Percentiles rank a stretch among this genome's conserved stretches.
These are phyloP conservation scores for Caenorhabditis sp. DNA, from an alignment of 2,888 invertebrate genomes.

Conservation along the genomic window DNA sequence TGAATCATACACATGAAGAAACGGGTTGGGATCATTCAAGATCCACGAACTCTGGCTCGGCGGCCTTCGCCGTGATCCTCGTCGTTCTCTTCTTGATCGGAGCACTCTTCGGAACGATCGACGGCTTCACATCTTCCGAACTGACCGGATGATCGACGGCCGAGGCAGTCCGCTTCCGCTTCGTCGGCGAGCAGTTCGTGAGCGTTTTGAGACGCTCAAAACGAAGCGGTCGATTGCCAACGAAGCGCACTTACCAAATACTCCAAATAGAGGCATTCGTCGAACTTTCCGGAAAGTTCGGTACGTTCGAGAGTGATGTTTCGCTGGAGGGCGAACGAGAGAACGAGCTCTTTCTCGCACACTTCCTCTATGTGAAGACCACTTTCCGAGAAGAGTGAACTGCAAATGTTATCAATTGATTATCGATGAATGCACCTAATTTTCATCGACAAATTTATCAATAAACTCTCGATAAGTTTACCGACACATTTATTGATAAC, in stretches of 20 bases:
- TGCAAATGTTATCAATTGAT: not conserved
- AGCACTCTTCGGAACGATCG: constrained; percentile 12
- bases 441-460: too few species aligned
- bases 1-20: constrained; percentile 15
- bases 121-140: constrained; percentile 27
- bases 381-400: constrained; percentile 54
- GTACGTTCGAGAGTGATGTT: constrained; percentile 50
- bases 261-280: constrained; percentile 49
- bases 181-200: constrained; percentile 33
- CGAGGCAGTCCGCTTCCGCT: constrained; percentile 46
- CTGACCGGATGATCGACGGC: constrained; percentile 20
- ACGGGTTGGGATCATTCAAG: not conserved
- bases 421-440: not conserved
- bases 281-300: constrained; percentile 45
- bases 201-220: constrained; percentile 52
- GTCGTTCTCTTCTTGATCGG: constrained; percentile 44
- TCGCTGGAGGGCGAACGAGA: constrained; percentile 53
- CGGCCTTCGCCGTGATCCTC: constrained; percentile 31
- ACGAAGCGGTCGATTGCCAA: too few species aligned
- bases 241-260: constrained; percentile 48
- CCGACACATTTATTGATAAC: too few species aligned
- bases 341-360: constrained; percentile 51
- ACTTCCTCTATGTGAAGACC: constrained; percentile 58
- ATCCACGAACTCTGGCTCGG: constrained; percentile 41
- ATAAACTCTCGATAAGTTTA: too few species aligned